These are phyloP conservation scores for Ceratina calcarata DNA, from an alignment of 1,140 invertebrate genomes.

Conservation along the genomic window DNA sequence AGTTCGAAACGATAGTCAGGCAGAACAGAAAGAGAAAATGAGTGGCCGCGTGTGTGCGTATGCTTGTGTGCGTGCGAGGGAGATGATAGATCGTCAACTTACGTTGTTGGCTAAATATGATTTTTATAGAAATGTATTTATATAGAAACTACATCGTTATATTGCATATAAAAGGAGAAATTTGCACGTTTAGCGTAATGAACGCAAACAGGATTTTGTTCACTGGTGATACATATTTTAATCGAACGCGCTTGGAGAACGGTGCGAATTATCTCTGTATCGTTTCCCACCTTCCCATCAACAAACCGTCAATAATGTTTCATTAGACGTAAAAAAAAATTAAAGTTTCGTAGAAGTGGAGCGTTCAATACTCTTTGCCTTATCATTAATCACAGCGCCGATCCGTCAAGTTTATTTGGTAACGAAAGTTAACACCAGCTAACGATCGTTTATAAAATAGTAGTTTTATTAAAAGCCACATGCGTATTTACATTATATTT, in stretches of 20 bases:
- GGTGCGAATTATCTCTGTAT: conserved; percentile 27
- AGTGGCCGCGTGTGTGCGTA: background rate
- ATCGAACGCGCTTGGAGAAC: conserved; percentile 13
- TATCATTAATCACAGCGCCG: background rate
- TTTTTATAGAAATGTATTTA: conserved; percentile 51
- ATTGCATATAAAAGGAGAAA: conserved; percentile 29
- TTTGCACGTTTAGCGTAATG: conserved; percentile 25
- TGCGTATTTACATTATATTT: conserved; percentile 13
- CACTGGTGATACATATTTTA: conserved; percentile 16
- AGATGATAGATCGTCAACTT: conserved; percentile 18
- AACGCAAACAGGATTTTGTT: conserved; percentile 33
- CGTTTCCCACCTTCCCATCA: conserved; percentile 9
- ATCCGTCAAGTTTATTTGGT: background rate
- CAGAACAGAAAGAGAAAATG: conserved; percentile 1
- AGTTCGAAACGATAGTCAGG: background rate
- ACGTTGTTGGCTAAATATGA: conserved; percentile 35
- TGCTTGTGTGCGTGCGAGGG: background rate
- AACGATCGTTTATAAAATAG: conserved; percentile 41
- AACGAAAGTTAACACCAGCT: background rate
- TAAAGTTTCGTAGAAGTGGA: conserved; percentile 38
- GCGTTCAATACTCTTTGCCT: conserved; percentile 10
- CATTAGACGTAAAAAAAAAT: conserved; percentile 25
- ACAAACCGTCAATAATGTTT: conserved; percentile 24
- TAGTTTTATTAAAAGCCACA: conserved; percentile 32
- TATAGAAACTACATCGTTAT: conserved; percentile 39